Evolutionary conservation across 1,140 invertebrate species (phyloP).

Genomic region (Conus ventricosus): DNA sequence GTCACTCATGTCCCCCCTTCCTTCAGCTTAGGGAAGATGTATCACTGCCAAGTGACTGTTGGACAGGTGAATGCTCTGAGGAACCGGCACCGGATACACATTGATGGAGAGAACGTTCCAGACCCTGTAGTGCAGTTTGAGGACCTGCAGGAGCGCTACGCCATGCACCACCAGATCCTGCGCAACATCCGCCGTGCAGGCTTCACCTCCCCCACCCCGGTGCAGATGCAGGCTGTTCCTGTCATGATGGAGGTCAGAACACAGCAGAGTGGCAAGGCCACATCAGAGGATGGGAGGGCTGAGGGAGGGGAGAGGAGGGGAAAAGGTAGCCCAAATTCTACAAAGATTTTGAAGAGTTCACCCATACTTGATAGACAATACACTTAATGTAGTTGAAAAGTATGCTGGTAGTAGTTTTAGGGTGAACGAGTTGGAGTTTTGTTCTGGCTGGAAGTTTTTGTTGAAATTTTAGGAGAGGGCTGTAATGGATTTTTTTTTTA

Average conservation of each 20-base stretch:
- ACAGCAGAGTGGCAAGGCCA: not conserved
- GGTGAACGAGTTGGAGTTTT: no score
- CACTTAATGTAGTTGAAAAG: no score
- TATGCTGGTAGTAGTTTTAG: no score
- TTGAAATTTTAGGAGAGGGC: no score
- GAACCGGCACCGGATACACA: constrained; percentile 85
- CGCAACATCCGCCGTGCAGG: constrained; percentile 85
- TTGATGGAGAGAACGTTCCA: constrained; percentile 85
- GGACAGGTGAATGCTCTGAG: constrained; percentile 83
- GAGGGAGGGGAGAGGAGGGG: not conserved
- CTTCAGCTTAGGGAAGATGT: no score
- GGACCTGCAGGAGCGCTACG: constrained; percentile 74
- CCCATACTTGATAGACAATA: no score
- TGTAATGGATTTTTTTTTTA: no score
- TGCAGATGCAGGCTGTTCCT: constrained; percentile 96
- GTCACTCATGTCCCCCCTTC: no score
- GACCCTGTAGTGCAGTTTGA: constrained; percentile 85
- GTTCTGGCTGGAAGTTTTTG: no score
- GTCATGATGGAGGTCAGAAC: constrained; percentile 81
- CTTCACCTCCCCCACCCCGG: constrained; percentile 89
- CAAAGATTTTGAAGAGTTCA: not conserved
- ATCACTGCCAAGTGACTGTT: not conserved
- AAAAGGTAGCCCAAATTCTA: not conserved
- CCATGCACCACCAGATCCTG: constrained; percentile 77
- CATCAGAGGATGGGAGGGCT: not conserved